phyloP scores from a whole-genome alignment of 2,888 invertebrate species.

The Graphium colonna region DNA sequence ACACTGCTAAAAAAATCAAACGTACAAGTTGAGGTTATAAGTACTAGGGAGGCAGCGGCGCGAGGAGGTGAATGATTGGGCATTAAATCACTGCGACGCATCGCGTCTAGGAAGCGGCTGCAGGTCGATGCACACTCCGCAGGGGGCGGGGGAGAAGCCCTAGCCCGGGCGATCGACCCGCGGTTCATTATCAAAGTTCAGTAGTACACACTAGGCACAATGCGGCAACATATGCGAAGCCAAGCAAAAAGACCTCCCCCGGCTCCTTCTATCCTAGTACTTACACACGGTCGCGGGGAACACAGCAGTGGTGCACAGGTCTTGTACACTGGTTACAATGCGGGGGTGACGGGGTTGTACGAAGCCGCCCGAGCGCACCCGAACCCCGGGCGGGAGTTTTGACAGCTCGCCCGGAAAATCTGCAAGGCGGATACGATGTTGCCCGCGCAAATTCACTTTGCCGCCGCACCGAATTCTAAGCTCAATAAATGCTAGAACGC shows the following conservation, averaged over 20 bases:
- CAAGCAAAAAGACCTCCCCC: slow-evolving; percentile 42
- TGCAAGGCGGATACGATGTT: slow-evolving; percentile 55
- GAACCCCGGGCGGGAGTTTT: slow-evolving; percentile 58
- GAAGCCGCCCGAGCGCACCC: slow-evolving; percentile 57
- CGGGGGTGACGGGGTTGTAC: slow-evolving; percentile 51
- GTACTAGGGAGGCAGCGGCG: slow-evolving; percentile 30
- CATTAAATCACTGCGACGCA: slow-evolving; percentile 25
- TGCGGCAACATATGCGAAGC: slow-evolving; percentile 29
- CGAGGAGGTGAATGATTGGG: slow-evolving; percentile 27
- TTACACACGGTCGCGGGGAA: slow-evolving; percentile 20
- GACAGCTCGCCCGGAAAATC: slow-evolving; percentile 67
- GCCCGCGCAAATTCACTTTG: slow-evolving; percentile 31
- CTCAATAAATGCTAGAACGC: too few relatives aligned
- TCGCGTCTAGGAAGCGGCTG: slow-evolving; percentile 44
- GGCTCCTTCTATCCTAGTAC: slow-evolving; percentile 27
- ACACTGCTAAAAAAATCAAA: too few relatives aligned
- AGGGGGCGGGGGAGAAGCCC: slow-evolving; percentile 32
- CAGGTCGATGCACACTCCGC: slow-evolving; percentile 61
- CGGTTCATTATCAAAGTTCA: slow-evolving; percentile 79
- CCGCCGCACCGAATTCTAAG: slow-evolving; percentile 33
- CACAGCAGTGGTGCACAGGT: slow-evolving; percentile 39
- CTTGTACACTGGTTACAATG: slow-evolving; percentile 40
- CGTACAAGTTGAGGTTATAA: slow-evolving; percentile 20
- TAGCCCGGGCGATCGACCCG: slow-evolving; percentile 58
- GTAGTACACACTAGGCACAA: slow-evolving; percentile 62